These are phyloP conservation scores for Saguinus imperator DNA, from an alignment of 2,113 vertebrate species.

Conservation along the genomic window DNA sequence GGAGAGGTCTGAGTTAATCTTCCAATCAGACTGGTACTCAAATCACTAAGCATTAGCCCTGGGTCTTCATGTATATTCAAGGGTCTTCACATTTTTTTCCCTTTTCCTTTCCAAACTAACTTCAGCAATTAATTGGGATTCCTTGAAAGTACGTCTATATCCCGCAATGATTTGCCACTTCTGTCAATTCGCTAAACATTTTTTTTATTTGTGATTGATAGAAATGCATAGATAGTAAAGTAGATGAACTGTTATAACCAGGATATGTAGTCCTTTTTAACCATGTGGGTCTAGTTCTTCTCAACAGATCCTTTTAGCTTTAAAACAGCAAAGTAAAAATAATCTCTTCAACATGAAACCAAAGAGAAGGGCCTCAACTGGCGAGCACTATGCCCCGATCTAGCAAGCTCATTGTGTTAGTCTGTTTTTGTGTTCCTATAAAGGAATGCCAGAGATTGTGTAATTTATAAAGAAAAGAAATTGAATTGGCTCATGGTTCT, in stretches of 20 bases:
- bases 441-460: too few relatives aligned
- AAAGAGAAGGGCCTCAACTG: neutral
- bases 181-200: neutral
- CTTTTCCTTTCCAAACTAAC: neutral
- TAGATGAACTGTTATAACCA: neutral
- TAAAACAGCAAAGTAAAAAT: neutral
- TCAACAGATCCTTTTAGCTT: neutral
- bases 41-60: neutral
- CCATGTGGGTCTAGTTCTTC: neutral
- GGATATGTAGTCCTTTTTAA: neutral
- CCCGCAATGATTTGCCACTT: neutral
- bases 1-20: neutral
- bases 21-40: neutral
- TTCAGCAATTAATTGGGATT: neutral
- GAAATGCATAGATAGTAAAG: neutral
- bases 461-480: too few relatives aligned
- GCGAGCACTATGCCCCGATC: neutral
- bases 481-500: too few relatives aligned
- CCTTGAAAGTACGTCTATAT: neutral
- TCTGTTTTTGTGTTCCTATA: too few relatives aligned
- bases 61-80: neutral
- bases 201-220: neutral
- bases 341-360: neutral
- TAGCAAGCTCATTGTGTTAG: neutral
- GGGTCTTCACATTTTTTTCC: neutral